Percentiles rank a stretch among this genome's conserved stretches.
These are phyloP conservation scores for Odontocolon sp. DNA, from an alignment of 2,888 invertebrate genomes.

Conservation along the genomic window DNA sequence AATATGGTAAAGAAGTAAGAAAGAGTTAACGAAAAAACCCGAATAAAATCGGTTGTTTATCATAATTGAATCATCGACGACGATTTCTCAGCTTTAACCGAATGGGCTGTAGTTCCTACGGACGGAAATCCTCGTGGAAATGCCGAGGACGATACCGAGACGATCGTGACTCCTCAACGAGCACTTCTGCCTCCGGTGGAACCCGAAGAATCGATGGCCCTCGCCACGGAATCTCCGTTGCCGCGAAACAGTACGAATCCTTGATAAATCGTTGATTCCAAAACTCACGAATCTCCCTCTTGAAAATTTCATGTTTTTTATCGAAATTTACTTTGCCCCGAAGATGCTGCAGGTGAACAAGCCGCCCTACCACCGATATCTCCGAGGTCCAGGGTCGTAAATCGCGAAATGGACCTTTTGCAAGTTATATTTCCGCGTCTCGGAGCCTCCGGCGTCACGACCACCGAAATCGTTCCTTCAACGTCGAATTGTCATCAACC, in stretches of 20 bases:
- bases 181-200: slow-evolving; percentile 71
- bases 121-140: slow-evolving; percentile 73
- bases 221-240: slow-evolving; percentile 73
- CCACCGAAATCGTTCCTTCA: slow-evolving; percentile 73
- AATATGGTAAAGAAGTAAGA: background rate
- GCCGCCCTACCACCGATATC: slow-evolving; percentile 77
- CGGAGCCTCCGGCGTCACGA: slow-evolving; percentile 60
- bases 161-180: slow-evolving; percentile 70
- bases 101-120: slow-evolving; percentile 75
- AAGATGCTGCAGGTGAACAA: slow-evolving; percentile 63
- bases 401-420: slow-evolving; percentile 78
- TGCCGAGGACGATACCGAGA: slow-evolving; percentile 71
- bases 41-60: slow-evolving; percentile 13
- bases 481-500: slow-evolving; percentile 76
- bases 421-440: slow-evolving; percentile 69
- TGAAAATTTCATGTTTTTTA: background rate
- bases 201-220: slow-evolving; percentile 72
- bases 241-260: slow-evolving; percentile 71
- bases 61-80: too few relatives aligned
- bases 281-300: background rate
- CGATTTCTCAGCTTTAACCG: slow-evolving; percentile 61
- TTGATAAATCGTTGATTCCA: background rate
- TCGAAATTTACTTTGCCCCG: background rate
- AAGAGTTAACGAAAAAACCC: slow-evolving; percentile 5
- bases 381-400: slow-evolving; percentile 79